phyloP scores from a whole-genome alignment of 2,797 vertebrate genomes.

The Periophthalmus magnuspinnatus region DNA sequence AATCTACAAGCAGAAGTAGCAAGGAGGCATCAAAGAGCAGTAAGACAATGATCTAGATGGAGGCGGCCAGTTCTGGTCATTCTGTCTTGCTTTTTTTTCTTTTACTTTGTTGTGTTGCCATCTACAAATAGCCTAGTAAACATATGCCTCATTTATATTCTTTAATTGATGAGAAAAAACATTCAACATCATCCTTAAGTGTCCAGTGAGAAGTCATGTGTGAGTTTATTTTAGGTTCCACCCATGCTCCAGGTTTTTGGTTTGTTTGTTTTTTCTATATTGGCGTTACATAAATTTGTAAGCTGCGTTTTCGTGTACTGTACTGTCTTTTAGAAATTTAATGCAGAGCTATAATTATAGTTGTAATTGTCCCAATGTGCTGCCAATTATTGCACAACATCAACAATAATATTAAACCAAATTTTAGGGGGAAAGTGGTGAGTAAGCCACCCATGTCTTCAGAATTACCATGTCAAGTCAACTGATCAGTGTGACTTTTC shows the following conservation, averaged over 20 bases:
- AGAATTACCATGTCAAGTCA: conserved; percentile 42
- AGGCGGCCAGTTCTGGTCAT: background rate
- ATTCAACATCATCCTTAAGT: conserved; percentile 11
- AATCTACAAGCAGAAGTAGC: background rate
- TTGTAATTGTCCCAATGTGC: background rate
- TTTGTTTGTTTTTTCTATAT: background rate
- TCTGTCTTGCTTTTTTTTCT: background rate
- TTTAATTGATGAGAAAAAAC: background rate
- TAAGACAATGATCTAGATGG: background rate
- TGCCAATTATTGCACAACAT: background rate
- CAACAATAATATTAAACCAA: background rate
- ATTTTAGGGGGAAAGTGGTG: background rate
- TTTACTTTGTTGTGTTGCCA: conserved; percentile 11
- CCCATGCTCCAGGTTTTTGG: conserved; percentile 10
- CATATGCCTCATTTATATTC: no score
- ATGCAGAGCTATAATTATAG: no score
- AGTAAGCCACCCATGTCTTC: conserved; percentile 28
- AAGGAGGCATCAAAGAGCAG: background rate
- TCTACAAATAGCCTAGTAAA: background rate
- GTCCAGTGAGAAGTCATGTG: conserved; percentile 16
- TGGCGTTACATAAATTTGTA: background rate
- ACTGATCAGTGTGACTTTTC: conserved; percentile 58
- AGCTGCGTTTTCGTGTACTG: background rate
- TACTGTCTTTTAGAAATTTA: background rate
- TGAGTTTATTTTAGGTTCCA: conserved; percentile 32